Conservation (phyloP, 2,888 invertebrate genomes). For the Apodemia duryi region DNA sequence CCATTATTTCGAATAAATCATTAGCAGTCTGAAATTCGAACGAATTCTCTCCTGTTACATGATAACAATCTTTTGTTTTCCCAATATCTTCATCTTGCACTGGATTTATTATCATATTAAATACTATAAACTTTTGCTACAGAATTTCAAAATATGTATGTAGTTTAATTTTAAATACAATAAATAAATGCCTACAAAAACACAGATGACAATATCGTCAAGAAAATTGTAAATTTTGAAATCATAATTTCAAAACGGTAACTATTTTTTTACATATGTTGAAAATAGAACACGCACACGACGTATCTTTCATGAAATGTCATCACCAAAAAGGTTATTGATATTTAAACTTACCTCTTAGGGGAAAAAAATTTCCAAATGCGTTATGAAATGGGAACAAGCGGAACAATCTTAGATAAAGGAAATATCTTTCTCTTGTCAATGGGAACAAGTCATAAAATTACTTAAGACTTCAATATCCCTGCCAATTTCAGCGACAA, state of each 20-base stretch:
- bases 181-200: constrained; percentile 49
- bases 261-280: background rate
- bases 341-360: too few relatives aligned
- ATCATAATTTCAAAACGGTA: constrained; percentile 5
- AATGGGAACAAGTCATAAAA: too few relatives aligned
- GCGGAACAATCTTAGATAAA: too few relatives aligned
- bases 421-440: too few relatives aligned
- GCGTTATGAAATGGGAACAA: too few relatives aligned
- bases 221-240: constrained; percentile 52
- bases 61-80: constrained; percentile 27
- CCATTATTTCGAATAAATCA: constrained; percentile 56
- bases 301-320: background rate
- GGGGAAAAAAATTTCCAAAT: too few relatives aligned
- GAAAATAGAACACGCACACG: background rate
- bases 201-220: constrained; percentile 46
- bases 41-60: constrained; percentile 29
- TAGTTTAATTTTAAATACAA: constrained; percentile 15
- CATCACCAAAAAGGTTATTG: background rate
- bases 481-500: too few relatives aligned
- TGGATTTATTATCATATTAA: constrained; percentile 54
- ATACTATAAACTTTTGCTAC: background rate
- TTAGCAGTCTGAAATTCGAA: constrained; percentile 51
- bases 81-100: constrained; percentile 42
- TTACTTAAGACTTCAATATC: too few relatives aligned
- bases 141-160: background rate